Evolutionary conservation across 2,888 invertebrate species (phyloP), one percentile per base, ranked within the genome.

Genomic region (Dryobota labecula): DNA sequence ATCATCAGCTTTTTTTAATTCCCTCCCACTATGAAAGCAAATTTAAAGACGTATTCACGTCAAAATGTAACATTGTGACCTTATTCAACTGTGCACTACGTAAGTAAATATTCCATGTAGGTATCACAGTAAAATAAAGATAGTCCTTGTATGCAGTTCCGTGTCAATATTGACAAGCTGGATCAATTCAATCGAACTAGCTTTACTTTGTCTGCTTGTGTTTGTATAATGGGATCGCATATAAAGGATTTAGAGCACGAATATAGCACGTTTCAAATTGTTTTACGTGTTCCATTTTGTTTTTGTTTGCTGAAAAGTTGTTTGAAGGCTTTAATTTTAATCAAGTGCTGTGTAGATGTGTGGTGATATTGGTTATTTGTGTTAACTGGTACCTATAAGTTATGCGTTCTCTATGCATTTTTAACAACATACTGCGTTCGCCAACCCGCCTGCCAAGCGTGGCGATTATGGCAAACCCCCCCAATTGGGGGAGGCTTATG

Each of bases 111-210:
- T 45, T 33, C 33, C n/a, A 15, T 65, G 24, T 36, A 70, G 24
- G 5, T 47, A n/a, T 24, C 18, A 51, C 15, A 49, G 33, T 54
- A 24, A 62, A 56, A 45, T 33, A 33, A 43, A 57, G 7, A 49
- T 24, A 49, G 43, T 66, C 4, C 20, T 18, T 58, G 61, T 53
- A 38, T 63, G 58, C 63, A 58, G n/a, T 33, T 65, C 49, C 13
- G 33, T 51, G 20, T 54, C 60, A 72, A 77, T 68, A 68, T 82
- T 79, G 47, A 65, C 38, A 51, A 57, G 33, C 60, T 58, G 57
- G 64, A 36, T 66, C 57, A 66, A 78, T 60, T 66, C 76, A 75
- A 80, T 75, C 33, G 11, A 43, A 20, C 58, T 51, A 30, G 53
- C 33, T 66, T 70, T 71, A 53, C 51, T 56, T 33, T 45, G 56